Evolutionary conservation across 1,140 invertebrate species (phyloP).

Genomic region (Drosophila ohnishii): DNA sequence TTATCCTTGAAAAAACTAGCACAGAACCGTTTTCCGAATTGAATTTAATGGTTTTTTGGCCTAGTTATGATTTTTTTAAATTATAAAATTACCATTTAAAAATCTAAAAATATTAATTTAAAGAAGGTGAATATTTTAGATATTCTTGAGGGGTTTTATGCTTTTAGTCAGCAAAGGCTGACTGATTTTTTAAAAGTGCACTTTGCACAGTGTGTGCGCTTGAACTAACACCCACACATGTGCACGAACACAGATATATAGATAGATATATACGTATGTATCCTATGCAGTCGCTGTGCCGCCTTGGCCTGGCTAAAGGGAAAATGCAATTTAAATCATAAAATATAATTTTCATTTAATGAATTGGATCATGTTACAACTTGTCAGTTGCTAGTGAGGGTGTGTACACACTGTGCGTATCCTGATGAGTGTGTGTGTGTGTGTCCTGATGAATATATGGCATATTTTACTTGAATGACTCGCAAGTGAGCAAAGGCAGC

Average conservation of each 20-base stretch:
- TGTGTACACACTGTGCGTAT: conserved; percentile 5
- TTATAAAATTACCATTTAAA: too few species aligned
- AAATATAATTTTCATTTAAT: conserved; percentile 79
- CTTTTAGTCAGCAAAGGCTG: too few species aligned
- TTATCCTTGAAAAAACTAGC: too few species aligned
- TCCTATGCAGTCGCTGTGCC: background rate
- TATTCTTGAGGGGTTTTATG: too few species aligned
- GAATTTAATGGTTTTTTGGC: too few species aligned
- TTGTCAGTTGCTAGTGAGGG: conserved; percentile 11
- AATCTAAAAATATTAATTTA: too few species aligned
- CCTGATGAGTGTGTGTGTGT: background rate
- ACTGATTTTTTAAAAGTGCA: background rate
- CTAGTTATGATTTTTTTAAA: too few species aligned
- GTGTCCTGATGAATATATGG: conserved; percentile 10
- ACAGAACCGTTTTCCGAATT: too few species aligned
- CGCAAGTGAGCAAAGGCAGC: conserved; percentile 42
- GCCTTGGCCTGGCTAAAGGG: conserved; percentile 19
- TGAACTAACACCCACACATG: conserved; percentile 9
- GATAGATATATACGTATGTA: background rate
- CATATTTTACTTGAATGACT: conserved; percentile 68
- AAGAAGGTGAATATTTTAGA: too few species aligned
- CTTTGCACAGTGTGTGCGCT: conserved; percentile 2
- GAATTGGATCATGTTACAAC: conserved; percentile 69
- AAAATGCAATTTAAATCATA: conserved; percentile 78
- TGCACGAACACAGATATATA: background rate